Evolutionary conservation across 2,113 vertebrate species (phyloP).

Genomic region (Mobula hypostoma): DNA sequence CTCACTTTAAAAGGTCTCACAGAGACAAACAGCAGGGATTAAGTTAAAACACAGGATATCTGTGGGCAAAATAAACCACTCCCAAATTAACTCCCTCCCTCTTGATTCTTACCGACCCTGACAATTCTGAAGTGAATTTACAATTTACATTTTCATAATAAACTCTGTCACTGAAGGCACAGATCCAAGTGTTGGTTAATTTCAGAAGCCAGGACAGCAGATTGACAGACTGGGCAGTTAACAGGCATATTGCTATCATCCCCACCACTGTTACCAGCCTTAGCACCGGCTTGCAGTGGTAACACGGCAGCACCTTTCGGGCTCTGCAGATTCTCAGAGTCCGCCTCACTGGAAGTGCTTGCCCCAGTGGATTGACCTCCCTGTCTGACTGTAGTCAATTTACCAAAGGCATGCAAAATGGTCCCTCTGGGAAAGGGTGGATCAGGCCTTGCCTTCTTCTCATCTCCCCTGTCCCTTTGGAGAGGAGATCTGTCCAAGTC

Average conservation of each 20-base stretch:
- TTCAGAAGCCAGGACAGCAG: constrained; percentile 59
- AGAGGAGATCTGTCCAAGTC: constrained; percentile 29
- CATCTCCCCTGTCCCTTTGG: background rate
- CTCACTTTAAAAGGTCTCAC: background rate
- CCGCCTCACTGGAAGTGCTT: background rate
- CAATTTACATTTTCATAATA: background rate
- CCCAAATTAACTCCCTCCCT: background rate
- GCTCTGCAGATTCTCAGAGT: constrained; percentile 26
- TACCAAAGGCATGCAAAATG: constrained; percentile 52
- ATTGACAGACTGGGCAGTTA: constrained; percentile 74
- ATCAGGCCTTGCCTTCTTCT: constrained; percentile 48
- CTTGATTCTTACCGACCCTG: background rate
- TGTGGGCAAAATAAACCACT: background rate
- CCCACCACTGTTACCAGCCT: background rate
- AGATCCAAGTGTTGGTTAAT: constrained; percentile 83
- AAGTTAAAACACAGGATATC: background rate
- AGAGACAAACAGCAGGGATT: background rate
- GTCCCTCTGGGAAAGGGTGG: constrained; percentile 51
- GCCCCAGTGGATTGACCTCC: background rate
- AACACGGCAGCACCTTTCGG: background rate
- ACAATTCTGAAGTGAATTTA: background rate
- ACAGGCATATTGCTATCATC: constrained; percentile 51
- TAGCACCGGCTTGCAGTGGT: background rate
- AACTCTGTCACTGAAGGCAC: constrained; percentile 56
- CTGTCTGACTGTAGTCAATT: constrained; percentile 40